Evolutionary conservation across 1,140 invertebrate species (phyloP), one percentile per base, ranked within the genome.

Genomic region (Cecropterus lyciades): DNA sequence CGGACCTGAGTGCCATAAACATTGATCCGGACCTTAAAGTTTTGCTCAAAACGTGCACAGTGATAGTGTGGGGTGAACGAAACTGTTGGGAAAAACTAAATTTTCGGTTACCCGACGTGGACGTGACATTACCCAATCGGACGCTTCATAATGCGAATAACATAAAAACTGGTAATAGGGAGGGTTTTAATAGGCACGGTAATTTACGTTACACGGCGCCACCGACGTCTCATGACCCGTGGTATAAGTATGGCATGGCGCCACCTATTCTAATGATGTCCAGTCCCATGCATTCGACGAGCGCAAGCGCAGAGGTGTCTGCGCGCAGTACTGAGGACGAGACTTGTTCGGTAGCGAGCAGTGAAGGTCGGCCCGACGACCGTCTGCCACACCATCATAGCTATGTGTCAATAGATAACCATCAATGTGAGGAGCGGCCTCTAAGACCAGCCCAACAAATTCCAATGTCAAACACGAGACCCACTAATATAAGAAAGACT

Each of bases 11-110:
- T 82, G 95, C 95, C 66, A 94, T 96, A 43, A 93, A 95, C 59
- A 93, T 96, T 46, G 97, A 98, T 82, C 95, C 96, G 10, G 97
- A 98, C 79, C 89, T 98, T 42, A 95, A 97, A 81, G 93, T 97
- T 42, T 94, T 97, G 57, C 93, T 98, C 10, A 96, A 97, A 80
- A 97, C 96, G 64, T 97, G 96, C 93, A 96, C 96, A 40, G 96
- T 96, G 68, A 95, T 98, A 20, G 94, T 96, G 79, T 97, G 96
- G 96, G 96, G 96, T 56, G 97, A 97, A 76, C 96, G 95, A 75
- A 94, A 96, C 77, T 98, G 98, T 93, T 97, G 97, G 97, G 96
- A 97, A 78, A 98, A 98, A 90, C 93, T 98, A 72, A 95, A 96
- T 78, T 98, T 96, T 93, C 95, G 96, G 60, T 95, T 98, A 95